Evolutionary conservation across 2,797 vertebrate genomes (phyloP), one percentile per base, ranked within the genome.

Genomic region (Tauraco hartlaubi): DNA sequence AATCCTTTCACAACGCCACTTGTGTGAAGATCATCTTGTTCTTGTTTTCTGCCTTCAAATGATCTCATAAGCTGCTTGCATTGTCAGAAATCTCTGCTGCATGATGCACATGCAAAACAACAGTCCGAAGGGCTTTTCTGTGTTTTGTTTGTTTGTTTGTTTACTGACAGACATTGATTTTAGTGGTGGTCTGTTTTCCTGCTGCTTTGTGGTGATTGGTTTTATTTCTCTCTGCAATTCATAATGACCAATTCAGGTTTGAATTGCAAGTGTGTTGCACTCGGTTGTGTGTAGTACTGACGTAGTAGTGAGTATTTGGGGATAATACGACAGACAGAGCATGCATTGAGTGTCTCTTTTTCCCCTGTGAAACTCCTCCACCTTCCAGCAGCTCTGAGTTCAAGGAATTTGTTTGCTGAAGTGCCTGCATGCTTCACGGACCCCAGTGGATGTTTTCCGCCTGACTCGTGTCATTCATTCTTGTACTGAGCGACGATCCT

Each of bases 191-290:
- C 5, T 76, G 2, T 58, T 56, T 72, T 74, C 78, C 23, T 31
- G 20, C 46, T 82, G 62, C 39, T 66, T 73, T 52, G 39, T 33
- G 39, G 22, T 28, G 22, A 12, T 55, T 82, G 29, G 18, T 86
- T 92, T 92, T 37, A 39, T 88, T 91, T 77, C 69, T n/a, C 15
- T 58, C 61, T 62, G n/a, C 43, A 64, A 41, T 89, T 95, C 81
- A 28, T 23, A 76, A 58, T 13, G 33, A 25, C 39, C 61, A 25
- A 2, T 64, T 96, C 54, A 68, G 62, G 55, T 77, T 25, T 75
- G 76, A 91, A 88, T 77, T 88, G 68, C 67, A 80, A 12, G 33
- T 51, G 2, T 54, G 41, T 58, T 56, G 54, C 4, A 1, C 41
- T 51, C 1, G 0, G 44, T 18, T 77, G 43, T 31, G 41, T 64